Base-by-base conservation (phyloP, 2,797 vertebrate genomes). In the Brachymystax lenok region DNA sequence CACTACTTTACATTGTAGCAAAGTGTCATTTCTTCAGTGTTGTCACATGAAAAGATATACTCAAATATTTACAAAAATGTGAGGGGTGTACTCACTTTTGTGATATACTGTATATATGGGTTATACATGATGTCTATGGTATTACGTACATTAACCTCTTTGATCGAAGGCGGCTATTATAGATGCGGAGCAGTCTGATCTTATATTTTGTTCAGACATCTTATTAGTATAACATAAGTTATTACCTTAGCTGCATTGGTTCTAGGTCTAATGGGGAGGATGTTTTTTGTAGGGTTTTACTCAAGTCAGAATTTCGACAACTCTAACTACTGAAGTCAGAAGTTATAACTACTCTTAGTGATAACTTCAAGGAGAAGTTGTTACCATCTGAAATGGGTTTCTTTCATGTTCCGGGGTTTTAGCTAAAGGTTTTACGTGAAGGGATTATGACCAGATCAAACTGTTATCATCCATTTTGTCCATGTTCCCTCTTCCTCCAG, bases 291-390 rank as follows among this genome's bases (percentile, higher is more conserved):
- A 61, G 21, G 10, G n/a, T 24, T 46, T 46, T 46, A 46, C 2
- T 46, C 40, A 46, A 46, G 10, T 46, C 40, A 12, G 4, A 33
- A 33, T 33, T 33, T 33, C 4, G 40, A 16, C 24, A 24, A 24
- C 24, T 24, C 24, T 24, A 24, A 24, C 24, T 33, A 33, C 30
- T 33, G 3, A 33, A 33, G 30, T 33, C 30, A 4, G 4, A 33
- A 46, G 33, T 12, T 46, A 2, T 2, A 2, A 28, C 88, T 99
- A 80, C 92, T 96, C 77, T 96, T 97, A 93, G 98, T 99, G n/a
- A 63, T 1, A 13, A 24, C 2, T 63, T 63, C 8, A 63, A 63
- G 10, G 59, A 63, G 19, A 88, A 90, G 94, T 95, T 46, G 10
- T 46, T 12, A 3, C 12, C 40, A 46, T 59, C 19, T 21, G n/a